Evolutionary conservation across 2,888 invertebrate species (phyloP).

Genomic region (Caradrina clavipalpis): DNA sequence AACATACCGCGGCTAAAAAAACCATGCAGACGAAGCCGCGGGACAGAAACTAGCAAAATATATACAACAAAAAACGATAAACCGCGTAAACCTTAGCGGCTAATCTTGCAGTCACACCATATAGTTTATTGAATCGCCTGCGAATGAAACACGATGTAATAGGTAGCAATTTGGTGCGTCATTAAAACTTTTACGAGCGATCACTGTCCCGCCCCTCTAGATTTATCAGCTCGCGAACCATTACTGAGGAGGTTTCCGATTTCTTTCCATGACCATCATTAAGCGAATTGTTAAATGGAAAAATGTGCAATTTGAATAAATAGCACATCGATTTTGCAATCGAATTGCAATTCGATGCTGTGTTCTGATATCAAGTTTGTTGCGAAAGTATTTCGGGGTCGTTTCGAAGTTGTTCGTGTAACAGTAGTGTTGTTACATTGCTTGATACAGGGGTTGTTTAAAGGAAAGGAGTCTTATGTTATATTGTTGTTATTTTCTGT

Average conservation of each 20-base stretch:
- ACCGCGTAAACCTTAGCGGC: not conserved
- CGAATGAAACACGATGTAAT: slow-evolving; percentile 71
- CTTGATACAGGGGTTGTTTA: slow-evolving; percentile 1
- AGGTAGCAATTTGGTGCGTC: slow-evolving; percentile 76
- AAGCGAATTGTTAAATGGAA: slow-evolving; percentile 57
- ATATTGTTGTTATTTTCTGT: slow-evolving; percentile 12
- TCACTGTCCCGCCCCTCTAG: slow-evolving; percentile 70
- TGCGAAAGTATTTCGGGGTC: slow-evolving; percentile 22
- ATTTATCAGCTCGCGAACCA: slow-evolving; percentile 75
- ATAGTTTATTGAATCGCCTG: slow-evolving; percentile 46
- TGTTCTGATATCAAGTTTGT: slow-evolving; percentile 35
- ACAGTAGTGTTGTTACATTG: slow-evolving; percentile 7
- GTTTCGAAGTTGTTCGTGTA: slow-evolving; percentile 9
- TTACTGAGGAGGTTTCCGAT: slow-evolving; percentile 73
- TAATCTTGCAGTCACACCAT: slow-evolving; percentile 41
- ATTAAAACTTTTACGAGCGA: slow-evolving; percentile 81
- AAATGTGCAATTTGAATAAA: slow-evolving; percentile 63
- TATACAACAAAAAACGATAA: not conserved
- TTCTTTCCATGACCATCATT: slow-evolving; percentile 63
- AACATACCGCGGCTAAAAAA: too few species aligned
- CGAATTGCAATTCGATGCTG: slow-evolving; percentile 39
- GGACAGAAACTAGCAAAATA: not conserved
- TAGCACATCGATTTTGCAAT: slow-evolving; percentile 55
- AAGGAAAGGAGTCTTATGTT: not conserved
- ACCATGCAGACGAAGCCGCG: too few species aligned